phyloP scores from a whole-genome alignment of 2,888 invertebrate genomes.

The Athalia rosae region DNA sequence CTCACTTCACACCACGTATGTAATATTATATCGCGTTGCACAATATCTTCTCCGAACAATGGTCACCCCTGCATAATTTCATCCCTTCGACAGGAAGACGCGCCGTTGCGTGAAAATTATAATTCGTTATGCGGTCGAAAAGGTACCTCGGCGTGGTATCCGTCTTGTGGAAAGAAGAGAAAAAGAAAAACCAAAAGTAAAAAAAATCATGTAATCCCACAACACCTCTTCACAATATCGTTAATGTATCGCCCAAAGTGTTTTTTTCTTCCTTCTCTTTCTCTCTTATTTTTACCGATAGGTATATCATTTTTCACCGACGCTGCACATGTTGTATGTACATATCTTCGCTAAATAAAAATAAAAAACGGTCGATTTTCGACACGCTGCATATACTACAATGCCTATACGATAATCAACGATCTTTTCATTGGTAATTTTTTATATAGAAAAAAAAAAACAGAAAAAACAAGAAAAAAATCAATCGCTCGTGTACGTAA shows the following conservation, averaged over 20 bases:
- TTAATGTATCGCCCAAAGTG: no score
- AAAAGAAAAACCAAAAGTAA: not conserved
- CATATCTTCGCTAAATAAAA: not conserved
- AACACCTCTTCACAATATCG: not conserved
- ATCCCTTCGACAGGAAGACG: conserved; percentile 4
- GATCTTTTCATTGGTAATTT: no score
- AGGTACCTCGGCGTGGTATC: not conserved
- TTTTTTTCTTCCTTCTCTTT: not conserved
- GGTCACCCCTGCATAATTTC: not conserved
- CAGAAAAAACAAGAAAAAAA: no score
- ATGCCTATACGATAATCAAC: not conserved
- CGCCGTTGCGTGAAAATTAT: conserved; percentile 20
- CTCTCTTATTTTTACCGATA: not conserved
- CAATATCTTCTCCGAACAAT: conserved; percentile 1
- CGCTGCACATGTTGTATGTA: not conserved
- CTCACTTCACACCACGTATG: not conserved
- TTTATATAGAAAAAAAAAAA: no score
- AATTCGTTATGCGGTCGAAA: conserved; percentile 13
- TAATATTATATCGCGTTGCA: not conserved
- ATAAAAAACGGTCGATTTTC: not conserved
- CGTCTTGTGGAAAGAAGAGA: no score
- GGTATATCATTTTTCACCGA: not conserved
- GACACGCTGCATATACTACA: not conserved
- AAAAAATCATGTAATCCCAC: not conserved
- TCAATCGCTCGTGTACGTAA: not conserved